Base-by-base conservation (phyloP, 2,888 invertebrate genomes). In the Melanostoma scalare region DNA sequence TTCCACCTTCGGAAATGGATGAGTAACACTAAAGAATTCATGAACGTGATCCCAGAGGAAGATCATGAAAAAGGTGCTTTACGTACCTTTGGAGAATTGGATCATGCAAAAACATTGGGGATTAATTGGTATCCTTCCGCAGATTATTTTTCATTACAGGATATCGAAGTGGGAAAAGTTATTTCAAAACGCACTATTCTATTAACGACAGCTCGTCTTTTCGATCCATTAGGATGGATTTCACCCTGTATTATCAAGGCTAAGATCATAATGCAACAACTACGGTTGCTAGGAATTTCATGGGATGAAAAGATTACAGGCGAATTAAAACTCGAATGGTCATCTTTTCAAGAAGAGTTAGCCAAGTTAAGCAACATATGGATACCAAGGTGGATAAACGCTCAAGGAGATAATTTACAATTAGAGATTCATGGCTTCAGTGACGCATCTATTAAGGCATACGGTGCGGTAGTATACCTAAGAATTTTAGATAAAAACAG, bases 381-480 rank as follows among this genome's bases (percentile, higher is more conserved):
- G 0, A 20, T 65, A 31, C 71, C 58, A 3, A 8, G 71, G n/a
- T 69, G 69, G 56, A 35, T 69, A 4, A 40, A 53, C 4, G 38
- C 36, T 31, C 35, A 40, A 3, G 4, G 9, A 6, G 10, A 38
- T 8, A 10, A 6, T 6, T 44, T 20, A 4, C 8, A 20, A 3
- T 8, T 55, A 3, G 50, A 74, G 55, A n/a, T 69, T 2, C 74
- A 63, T 38, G 80, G 80, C 5, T 74, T 80, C n/a, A 46, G 61
- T 30, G 73, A 79, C 42, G 68, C 74, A 10, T 79, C 68, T 1
- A 53, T 61, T 30, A 55, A 55, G n/a, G 77, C 77, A 6, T 61
- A 48, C 48, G 71, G 56, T 2, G 55, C 60, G n/a, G 69, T 33
- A 35, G 63, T 48, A n/a, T 68, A 69, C 35, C 6, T 58, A 3